Conservation (phyloP, 2,113 vertebrate species). For the Nanorana parkeri region DNA sequence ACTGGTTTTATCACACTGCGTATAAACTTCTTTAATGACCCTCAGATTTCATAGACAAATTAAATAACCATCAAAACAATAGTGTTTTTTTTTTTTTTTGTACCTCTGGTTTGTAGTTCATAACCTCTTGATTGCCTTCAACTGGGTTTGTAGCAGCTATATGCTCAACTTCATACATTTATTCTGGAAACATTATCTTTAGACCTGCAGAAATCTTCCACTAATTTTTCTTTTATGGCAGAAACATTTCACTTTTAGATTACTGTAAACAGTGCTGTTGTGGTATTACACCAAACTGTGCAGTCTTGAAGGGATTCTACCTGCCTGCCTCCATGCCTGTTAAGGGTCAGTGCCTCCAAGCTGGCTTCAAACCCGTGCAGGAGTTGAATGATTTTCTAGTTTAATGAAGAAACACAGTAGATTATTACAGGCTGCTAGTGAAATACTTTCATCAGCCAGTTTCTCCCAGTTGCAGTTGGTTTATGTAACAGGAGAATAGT, state of each 20-base stretch:
- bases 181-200: not conserved
- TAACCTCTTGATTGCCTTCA: too few species aligned
- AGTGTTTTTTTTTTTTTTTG: too few species aligned
- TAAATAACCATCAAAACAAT: too few species aligned
- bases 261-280: not conserved
- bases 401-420: not conserved
- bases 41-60: too few species aligned
- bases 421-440: not conserved
- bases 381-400: not conserved
- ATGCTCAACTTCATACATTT: too few species aligned
- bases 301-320: not conserved
- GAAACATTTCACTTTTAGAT: not conserved
- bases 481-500: not conserved
- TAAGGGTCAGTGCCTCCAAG: not conserved
- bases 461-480: conserved; percentile 27
- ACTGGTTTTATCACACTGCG: too few species aligned
- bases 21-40: too few species aligned
- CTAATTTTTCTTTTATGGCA: not conserved
- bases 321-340: not conserved
- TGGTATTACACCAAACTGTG: not conserved
- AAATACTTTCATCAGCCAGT: conserved; percentile 34
- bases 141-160: too few species aligned
- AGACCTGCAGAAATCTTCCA: not conserved
- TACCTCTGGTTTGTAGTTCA: too few species aligned
- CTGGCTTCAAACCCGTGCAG: not conserved